Conservation (phyloP, 2,888 invertebrate species). For the Rhopalosiphum nymphaeae region DNA sequence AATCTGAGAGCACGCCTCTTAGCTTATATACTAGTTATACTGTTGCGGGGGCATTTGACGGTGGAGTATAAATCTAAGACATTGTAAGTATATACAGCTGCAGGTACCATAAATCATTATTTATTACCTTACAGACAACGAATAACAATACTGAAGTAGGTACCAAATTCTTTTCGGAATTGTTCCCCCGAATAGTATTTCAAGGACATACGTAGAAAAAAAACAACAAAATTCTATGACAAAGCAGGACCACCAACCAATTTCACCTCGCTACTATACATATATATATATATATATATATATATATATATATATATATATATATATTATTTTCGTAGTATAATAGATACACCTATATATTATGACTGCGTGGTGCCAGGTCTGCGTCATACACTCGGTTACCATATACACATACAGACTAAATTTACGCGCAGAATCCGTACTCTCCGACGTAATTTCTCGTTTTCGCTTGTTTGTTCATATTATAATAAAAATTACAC, state of each 20-base stretch:
- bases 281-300: neutral
- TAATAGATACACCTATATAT: neutral
- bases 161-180: slow-evolving; percentile 27
- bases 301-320: neutral
- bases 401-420: neutral
- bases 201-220: slow-evolving; percentile 33
- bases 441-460: neutral
- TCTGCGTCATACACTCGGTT: neutral
- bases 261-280: neutral
- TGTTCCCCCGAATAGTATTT: neutral
- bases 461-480: neutral
- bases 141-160: neutral
- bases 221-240: slow-evolving; percentile 13
- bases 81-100: neutral
- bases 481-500: neutral
- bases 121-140: neutral
- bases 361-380: neutral
- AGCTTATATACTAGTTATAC: neutral
- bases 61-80: neutral
- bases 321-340: neutral
- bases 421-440: neutral
- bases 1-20: neutral
- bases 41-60: neutral
- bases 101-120: slow-evolving; percentile 19
- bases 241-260: slow-evolving; percentile 20